Evolutionary conservation across 2,888 invertebrate species (phyloP), one percentile per base, ranked within the genome.

Genomic region (Tetrapedia diversipes): DNA sequence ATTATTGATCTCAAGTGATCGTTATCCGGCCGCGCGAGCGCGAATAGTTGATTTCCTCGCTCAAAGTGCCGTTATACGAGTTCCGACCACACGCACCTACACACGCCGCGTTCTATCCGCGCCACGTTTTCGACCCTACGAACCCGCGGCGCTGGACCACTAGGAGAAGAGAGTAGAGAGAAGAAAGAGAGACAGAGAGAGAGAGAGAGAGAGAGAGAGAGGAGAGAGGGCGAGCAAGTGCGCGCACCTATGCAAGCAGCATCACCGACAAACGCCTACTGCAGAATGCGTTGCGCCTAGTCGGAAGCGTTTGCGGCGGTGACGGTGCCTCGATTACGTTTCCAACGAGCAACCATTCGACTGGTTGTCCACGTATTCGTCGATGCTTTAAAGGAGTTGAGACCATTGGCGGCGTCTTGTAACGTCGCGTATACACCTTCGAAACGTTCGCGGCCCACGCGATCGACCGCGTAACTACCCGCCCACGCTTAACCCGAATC

Each of bases 1-100:
- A 86, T 86, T 80, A 86, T 86, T 73, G 85, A 83, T 80, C 75
- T 67, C 57, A 61, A 73, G 79, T 68, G 85, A 86, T 86, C 82
- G 82, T 82, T 83, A 81, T 80, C 81, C 76, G 56, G 54, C 61
- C 49, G 65, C 73, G 54, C 77, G 68, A 68, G 56, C 57, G 49
- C 78, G 74, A 71, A 79, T 68, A 51, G 60, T 49, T 65, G 71
- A 60, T 79, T 54, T 69, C 71, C 76, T 68, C 49, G 67, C 45
- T 77, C 67, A 80, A 84, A 70, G 65, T 79, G 71, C 37, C 64
- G 71, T 67, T 79, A 69, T 66, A 60, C 54, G 14, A 59, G 60
- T 57, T 65, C 54, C 68, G 75, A 67, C 56, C 66, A 59, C 70
- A 65, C 54, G 71, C 79, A 65, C 47, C 47, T 53, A 51, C 74